Evolutionary conservation across 2,797 vertebrate genomes (phyloP).

Genomic region (Microchirus variegatus): DNA sequence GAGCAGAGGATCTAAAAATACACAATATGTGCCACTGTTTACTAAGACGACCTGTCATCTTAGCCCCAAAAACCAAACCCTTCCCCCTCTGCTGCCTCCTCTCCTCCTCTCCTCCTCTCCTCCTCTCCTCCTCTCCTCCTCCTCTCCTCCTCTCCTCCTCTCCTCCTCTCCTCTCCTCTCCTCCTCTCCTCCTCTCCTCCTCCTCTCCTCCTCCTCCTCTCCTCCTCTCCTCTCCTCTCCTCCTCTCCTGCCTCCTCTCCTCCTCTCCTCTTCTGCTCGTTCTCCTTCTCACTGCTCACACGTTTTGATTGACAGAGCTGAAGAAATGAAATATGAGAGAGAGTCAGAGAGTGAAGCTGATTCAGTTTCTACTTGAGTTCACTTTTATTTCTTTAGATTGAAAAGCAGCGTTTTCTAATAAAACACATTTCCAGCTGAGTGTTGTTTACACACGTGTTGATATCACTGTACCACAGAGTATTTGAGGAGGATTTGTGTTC

Average conservation of each 20-base stretch:
- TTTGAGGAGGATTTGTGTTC: slow-evolving; percentile 31
- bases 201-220: no score
- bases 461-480: slow-evolving; percentile 20
- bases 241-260: slow-evolving; percentile 1
- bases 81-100: slow-evolving; percentile 1
- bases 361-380: slow-evolving; percentile 8
- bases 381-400: slow-evolving; percentile 32
- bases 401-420: slow-evolving; percentile 25
- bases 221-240: slow-evolving; percentile 3
- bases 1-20: slow-evolving; percentile 89
- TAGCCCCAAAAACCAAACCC: slow-evolving; percentile 41
- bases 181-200: no score
- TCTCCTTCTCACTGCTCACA: slow-evolving; percentile 10
- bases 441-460: slow-evolving; percentile 19
- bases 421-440: slow-evolving; percentile 33
- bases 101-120: no score
- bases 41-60: slow-evolving; percentile 81
- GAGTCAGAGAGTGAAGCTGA: slow-evolving; percentile 15
- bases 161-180: no score
- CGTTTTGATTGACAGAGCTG: slow-evolving; percentile 79
- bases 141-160: no score
- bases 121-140: no score
- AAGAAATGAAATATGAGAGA: slow-evolving; percentile 35
- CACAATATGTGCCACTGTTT: slow-evolving; percentile 89
- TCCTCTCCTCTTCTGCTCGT: slow-evolving; percentile 27